These are phyloP conservation scores for Drosophila ustulata DNA, from an alignment of 2,888 invertebrate genomes.

Conservation along the genomic window DNA sequence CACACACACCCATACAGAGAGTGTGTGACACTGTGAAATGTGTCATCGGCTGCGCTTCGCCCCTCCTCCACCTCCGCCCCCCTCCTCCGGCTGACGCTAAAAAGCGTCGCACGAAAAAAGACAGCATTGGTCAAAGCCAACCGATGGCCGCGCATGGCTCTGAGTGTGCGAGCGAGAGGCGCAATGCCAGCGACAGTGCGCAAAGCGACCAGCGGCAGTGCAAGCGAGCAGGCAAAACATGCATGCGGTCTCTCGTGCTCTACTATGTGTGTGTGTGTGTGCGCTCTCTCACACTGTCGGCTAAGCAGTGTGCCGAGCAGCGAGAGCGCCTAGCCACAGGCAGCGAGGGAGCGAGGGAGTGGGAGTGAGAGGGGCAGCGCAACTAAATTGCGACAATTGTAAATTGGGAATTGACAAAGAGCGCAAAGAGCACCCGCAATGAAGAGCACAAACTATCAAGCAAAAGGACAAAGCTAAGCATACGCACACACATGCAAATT, in stretches of 20 bases:
- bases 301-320: conserved; percentile 46
- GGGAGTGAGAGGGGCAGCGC: conserved; percentile 6
- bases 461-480: conserved; percentile 14
- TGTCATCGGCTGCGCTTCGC: conserved; percentile 35
- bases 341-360: neutral
- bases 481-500: neutral
- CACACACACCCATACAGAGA: conserved; percentile 5
- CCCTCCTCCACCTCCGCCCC: conserved; percentile 21
- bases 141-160: conserved; percentile 73
- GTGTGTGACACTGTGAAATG: conserved; percentile 56
- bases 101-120: conserved; percentile 42
- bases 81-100: neutral
- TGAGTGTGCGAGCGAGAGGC: conserved; percentile 16
- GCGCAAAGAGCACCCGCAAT: conserved; percentile 14
- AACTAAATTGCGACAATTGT: conserved; percentile 58
- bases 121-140: conserved; percentile 70
- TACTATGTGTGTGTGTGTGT: conserved; percentile 5
- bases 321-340: conserved; percentile 1
- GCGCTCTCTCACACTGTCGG: conserved; percentile 49
- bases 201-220: conserved; percentile 10
- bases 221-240: conserved; percentile 10
- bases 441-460: neutral
- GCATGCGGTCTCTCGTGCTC: conserved; percentile 16
- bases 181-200: conserved; percentile 43
- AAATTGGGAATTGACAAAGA: conserved; percentile 35